phyloP scores from a whole-genome alignment of 2,113 vertebrate genomes.

The Nematolebias whitei region DNA sequence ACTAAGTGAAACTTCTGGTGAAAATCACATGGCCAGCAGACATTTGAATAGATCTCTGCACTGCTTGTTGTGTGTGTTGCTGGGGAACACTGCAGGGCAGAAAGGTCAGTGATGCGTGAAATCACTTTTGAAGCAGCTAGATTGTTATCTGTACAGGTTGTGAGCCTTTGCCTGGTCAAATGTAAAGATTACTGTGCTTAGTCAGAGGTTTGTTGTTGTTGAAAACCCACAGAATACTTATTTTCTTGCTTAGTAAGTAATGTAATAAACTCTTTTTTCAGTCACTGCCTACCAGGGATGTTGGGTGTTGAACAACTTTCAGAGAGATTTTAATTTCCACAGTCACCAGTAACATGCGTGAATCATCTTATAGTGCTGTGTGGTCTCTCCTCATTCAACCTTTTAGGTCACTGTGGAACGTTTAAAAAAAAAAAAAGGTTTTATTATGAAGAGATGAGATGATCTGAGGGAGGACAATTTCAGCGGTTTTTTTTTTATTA shows the following conservation, averaged over 20 bases:
- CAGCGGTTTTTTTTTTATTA: too few relatives aligned
- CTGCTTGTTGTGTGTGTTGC: conserved; percentile 31
- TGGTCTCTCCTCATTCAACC: neutral
- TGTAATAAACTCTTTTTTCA: conserved; percentile 18
- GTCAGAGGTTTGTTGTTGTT: neutral
- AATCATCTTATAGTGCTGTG: neutral
- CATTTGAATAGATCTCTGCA: conserved; percentile 13
- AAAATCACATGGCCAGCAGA: neutral
- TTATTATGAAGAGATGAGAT: too few relatives aligned
- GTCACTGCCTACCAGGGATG: conserved; percentile 14
- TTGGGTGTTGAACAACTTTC: neutral
- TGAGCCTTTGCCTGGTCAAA: neutral
- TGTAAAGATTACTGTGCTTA: neutral
- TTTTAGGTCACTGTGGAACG: neutral
- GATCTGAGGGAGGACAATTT: too few relatives aligned
- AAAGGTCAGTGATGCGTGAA: conserved; percentile 6
- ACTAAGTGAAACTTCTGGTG: conserved; percentile 17
- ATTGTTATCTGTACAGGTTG: neutral
- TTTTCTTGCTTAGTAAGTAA: neutral
- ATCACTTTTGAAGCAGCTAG: neutral
- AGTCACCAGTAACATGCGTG: neutral
- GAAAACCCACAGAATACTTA: neutral
- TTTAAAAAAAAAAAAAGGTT: too few relatives aligned
- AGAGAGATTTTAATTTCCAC: neutral
- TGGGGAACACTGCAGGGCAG: neutral